Percentiles rank a stretch among this genome's conserved stretches.
Evolutionary conservation across 1,140 invertebrate genomes (phyloP).

Genomic region (Papilio aristodemus): DNA sequence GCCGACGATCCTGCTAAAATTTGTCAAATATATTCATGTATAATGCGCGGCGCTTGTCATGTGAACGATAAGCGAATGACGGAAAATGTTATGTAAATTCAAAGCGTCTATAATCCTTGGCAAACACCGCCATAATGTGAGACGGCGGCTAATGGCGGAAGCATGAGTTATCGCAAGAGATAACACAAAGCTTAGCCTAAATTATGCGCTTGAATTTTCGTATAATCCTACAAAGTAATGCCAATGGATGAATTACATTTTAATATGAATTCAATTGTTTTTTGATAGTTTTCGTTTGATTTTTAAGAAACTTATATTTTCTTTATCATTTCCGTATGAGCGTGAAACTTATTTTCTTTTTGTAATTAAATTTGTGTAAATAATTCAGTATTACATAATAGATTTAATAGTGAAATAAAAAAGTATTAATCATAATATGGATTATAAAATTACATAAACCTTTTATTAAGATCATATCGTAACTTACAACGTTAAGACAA

Average conservation of each 20-base stretch:
- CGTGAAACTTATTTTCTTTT: too few species aligned
- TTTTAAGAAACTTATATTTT: too few species aligned
- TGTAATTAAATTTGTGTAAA: too few species aligned
- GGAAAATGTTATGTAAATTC: constrained; percentile 78
- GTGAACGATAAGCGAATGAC: constrained; percentile 77
- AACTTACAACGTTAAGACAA: constrained; percentile 22
- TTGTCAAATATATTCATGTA: constrained; percentile 75
- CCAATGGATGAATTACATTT: too few species aligned
- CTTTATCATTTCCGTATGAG: too few species aligned
- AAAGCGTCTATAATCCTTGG: constrained; percentile 67
- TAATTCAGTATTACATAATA: too few species aligned
- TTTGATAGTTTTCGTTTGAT: too few species aligned
- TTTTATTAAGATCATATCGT: constrained; percentile 27
- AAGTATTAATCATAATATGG: too few species aligned
- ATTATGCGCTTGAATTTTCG: constrained; percentile 54
- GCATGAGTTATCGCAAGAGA: constrained; percentile 64
- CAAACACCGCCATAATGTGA: constrained; percentile 68
- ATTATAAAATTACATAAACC: too few species aligned
- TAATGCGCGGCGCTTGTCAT: constrained; percentile 74
- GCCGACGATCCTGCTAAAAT: constrained; percentile 60
- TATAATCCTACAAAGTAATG: constrained; percentile 2
- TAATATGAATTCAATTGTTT: too few species aligned
- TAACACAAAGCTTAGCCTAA: constrained; percentile 61
- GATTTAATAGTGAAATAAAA: too few species aligned
- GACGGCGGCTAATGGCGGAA: constrained; percentile 60